Percentiles rank a stretch among this genome's conserved stretches.
Conservation (phyloP, 2,113 vertebrate genomes). For the Aspiorhynchus laticeps region DNA sequence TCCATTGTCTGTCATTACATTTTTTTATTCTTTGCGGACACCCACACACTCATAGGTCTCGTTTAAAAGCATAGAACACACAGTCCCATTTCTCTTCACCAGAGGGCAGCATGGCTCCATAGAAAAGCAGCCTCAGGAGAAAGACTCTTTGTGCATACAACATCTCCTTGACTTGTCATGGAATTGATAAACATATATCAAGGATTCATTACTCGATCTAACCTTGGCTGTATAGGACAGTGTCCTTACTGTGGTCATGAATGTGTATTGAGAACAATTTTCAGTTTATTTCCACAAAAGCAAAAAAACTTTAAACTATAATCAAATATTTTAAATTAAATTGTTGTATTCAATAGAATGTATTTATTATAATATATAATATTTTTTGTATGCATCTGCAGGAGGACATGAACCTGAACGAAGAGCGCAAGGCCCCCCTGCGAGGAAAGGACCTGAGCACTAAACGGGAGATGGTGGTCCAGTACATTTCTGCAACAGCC, state of each 20-base stretch:
- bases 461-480: constrained; percentile 97
- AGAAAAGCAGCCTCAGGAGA: constrained; percentile 35
- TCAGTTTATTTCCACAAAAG: not conserved
- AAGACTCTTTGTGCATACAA: constrained; percentile 56
- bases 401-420: constrained; percentile 99
- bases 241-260: not conserved
- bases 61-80: constrained; percentile 18
- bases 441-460: constrained; percentile 91
- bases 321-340: not conserved
- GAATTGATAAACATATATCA: constrained; percentile 72
- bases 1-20: not conserved
- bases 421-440: constrained; percentile 93
- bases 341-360: not conserved
- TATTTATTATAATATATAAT: not conserved
- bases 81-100: constrained; percentile 54
- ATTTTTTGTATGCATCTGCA: constrained; percentile 59
- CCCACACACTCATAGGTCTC: not conserved
- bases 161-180: constrained; percentile 56
- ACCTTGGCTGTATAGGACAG: constrained; percentile 1
- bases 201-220: constrained; percentile 66
- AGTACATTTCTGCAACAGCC: constrained; percentile 95
- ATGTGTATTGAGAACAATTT: not conserved
- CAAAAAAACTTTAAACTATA: not conserved
- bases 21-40: not conserved
- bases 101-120: constrained; percentile 77